A percentile compares a stretch with the other conserved stretches of the same genome.
phyloP scores from a whole-genome alignment of 1,140 invertebrate species.

The Platyura marginata region DNA sequence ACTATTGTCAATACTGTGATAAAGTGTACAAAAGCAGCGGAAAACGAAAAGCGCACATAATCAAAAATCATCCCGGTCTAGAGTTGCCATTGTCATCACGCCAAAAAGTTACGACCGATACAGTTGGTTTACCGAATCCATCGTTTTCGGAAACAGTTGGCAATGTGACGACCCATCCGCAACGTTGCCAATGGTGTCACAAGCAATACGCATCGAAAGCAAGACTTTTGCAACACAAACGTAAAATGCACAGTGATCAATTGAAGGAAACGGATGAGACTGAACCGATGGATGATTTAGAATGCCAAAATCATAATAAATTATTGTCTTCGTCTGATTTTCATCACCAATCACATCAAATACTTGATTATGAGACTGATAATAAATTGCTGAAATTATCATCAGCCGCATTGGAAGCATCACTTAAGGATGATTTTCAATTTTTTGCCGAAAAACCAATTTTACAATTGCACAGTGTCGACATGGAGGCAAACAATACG shows the following conservation, averaged over 20 bases:
- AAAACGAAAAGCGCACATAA: constrained; percentile 66
- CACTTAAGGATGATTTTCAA: not conserved
- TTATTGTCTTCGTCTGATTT: not conserved
- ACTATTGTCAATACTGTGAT: constrained; percentile 73
- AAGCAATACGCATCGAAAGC: constrained; percentile 71
- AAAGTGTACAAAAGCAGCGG: constrained; percentile 76
- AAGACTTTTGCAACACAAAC: constrained; percentile 63
- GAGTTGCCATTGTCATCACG: constrained; percentile 42
- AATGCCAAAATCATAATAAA: not conserved
- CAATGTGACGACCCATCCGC: constrained; percentile 51
- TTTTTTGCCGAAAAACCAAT: not conserved
- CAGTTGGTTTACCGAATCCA: constrained; percentile 34
- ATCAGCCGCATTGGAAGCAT: not conserved
- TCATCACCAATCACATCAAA: not conserved
- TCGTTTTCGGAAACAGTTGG: constrained; percentile 53
- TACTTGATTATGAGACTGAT: not conserved
- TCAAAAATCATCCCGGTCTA: constrained; percentile 68
- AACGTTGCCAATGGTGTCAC: constrained; percentile 63
- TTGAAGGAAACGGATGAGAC: not conserved
- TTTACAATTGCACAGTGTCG: not conserved
- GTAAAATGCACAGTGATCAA: constrained; percentile 47
- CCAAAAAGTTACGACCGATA: constrained; percentile 27
- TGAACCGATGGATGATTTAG: not conserved
- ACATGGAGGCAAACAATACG: not conserved
- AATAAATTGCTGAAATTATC: constrained; percentile 1